Percentiles rank a stretch among this genome's conserved stretches.
Conservation (phyloP, 2,888 invertebrate genomes). For the Cephalotes varians region DNA sequence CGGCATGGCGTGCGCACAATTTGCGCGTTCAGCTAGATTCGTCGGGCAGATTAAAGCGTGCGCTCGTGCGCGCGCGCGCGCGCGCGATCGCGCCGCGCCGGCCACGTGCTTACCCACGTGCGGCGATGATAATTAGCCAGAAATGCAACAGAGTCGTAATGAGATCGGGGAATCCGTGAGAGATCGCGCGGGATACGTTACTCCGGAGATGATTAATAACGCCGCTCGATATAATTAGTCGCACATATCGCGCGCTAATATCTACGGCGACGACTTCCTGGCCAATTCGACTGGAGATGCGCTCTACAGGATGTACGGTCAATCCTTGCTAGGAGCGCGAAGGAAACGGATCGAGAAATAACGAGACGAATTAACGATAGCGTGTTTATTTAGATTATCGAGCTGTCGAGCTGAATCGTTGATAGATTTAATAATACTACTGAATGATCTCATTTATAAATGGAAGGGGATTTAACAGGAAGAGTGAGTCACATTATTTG, state of each 20-base stretch:
- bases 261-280: slow-evolving; percentile 30
- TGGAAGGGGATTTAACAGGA: background rate
- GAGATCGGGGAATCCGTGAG: slow-evolving; percentile 12
- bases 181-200: slow-evolving; percentile 31
- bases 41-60: slow-evolving; percentile 18
- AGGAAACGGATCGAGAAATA: background rate
- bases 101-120: slow-evolving; percentile 43
- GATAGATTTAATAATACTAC: background rate
- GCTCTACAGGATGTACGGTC: background rate
- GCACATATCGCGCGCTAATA: slow-evolving; percentile 40
- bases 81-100: background rate
- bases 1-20: slow-evolving; percentile 34
- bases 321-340: background rate
- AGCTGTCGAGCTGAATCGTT: background rate
- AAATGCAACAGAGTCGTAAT: slow-evolving; percentile 36
- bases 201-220: slow-evolving; percentile 37
- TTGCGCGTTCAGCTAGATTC: slow-evolving; percentile 42
- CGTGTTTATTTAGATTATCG: background rate
- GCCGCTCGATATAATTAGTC: slow-evolving; percentile 43
- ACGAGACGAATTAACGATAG: background rate
- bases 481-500: background rate
- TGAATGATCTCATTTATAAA: background rate
- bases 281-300: background rate
- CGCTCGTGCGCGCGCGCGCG: background rate
- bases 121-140: slow-evolving; percentile 42